Percentiles rank a stretch among this genome's conserved stretches.
Conservation (phyloP, 2,888 invertebrate genomes). For the Ernsta delagoae region DNA sequence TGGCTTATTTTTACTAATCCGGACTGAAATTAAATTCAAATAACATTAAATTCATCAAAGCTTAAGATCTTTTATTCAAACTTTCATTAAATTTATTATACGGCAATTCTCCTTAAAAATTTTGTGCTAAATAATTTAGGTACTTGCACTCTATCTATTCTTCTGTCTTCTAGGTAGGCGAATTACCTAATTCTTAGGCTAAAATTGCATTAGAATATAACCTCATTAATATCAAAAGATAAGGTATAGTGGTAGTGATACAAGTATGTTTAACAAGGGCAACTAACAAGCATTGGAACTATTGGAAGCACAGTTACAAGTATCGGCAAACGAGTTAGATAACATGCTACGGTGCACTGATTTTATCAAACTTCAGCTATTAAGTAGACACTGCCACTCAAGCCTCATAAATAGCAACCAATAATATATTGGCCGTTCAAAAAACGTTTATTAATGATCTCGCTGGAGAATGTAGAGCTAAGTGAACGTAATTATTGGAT, state of each 20-base stretch:
- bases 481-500: slow-evolving; percentile 1
- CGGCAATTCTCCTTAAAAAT: no score
- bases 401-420: neutral
- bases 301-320: neutral
- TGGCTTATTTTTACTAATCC: no score
- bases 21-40: no score
- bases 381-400: slow-evolving; percentile 21
- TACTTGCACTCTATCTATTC: no score
- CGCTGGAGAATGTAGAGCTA: slow-evolving; percentile 1
- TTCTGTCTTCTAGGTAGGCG: no score
- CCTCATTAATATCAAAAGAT: no score
- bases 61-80: no score
- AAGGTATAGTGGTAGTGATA: neutral
- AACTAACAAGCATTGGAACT: neutral
- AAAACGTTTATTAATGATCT: neutral
- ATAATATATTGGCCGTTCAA: neutral
- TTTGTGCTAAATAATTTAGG: no score
- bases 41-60: no score
- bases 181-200: no score
- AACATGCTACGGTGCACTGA: slow-evolving; percentile 24
- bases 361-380: slow-evolving; percentile 24
- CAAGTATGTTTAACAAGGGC: neutral
- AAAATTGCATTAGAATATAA: no score
- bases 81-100: no score
- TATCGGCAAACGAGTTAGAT: slow-evolving; percentile 20